Conservation (phyloP, 64 coral and sea anemone genomes). For the Platygyra sinensis region DNA sequence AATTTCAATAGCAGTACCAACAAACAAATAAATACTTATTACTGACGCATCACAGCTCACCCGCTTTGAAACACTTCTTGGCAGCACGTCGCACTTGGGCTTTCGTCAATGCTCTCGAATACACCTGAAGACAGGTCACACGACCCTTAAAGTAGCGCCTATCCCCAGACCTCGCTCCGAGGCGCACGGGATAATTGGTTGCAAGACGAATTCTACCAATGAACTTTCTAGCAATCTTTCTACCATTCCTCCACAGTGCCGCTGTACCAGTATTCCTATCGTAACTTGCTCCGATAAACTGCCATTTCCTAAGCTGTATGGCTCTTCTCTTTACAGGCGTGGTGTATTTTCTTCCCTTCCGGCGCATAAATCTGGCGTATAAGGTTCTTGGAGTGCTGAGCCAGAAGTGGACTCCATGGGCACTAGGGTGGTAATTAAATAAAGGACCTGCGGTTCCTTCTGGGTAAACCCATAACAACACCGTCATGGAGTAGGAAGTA, state of each 20-base stretch:
- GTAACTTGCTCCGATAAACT: conserved; percentile 53
- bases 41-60: background rate
- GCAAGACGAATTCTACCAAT: conserved; percentile 43
- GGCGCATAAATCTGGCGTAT: conserved; percentile 28
- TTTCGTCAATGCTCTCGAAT: conserved; percentile 12
- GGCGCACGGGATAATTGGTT: conserved; percentile 64
- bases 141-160: conserved; percentile 57
- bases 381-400: background rate
- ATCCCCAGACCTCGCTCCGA: conserved; percentile 48
- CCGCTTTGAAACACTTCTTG: conserved; percentile 29
- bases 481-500: conserved; percentile 44
- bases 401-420: conserved; percentile 56
- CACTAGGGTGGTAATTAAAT: conserved; percentile 64
- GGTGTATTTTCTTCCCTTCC: conserved; percentile 34
- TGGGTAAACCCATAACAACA: conserved; percentile 48
- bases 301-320: conserved; percentile 53
- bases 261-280: conserved; percentile 24
- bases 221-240: conserved; percentile 20
- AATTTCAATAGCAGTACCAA: background rate
- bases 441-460: conserved; percentile 47
- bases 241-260: conserved; percentile 48
- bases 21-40: background rate
- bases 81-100: conserved; percentile 21
- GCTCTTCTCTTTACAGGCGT: background rate
- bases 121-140: conserved; percentile 65